Evolutionary conservation across 2,888 invertebrate genomes (phyloP), one percentile per base, ranked within the genome.

Genomic region (Fragum whitleyi): DNA sequence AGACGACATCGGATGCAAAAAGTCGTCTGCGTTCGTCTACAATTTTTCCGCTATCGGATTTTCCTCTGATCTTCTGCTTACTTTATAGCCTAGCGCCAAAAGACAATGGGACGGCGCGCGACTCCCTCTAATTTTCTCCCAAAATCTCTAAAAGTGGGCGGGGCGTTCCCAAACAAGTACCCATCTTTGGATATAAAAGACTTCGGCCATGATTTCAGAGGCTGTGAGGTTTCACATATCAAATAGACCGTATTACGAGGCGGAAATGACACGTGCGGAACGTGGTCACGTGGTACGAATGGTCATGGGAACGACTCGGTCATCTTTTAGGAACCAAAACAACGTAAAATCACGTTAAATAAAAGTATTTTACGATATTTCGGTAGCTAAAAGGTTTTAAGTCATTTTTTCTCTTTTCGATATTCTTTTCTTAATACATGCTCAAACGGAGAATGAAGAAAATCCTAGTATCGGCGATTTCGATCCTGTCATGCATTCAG

Each of bases 1-100:
- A 47, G 47, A 47, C 47, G 16, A 47, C 14, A 47, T n/a, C 47
- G 2, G n/a, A 47, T 47, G 47, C 47, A 28, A 57, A 57, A 57
- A 26, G 26, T 61, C 65, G 29, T 32, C 36, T 21, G 39, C 57
- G 1, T 36, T 28, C 23, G 53, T 57, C 70, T 53, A 36, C 28
- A 53, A 70, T 21, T 57, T 47, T 32, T 26, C 29, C 32, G 57
- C 36, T 32, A 55, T 55, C 42, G 70, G 26, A 39, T 42, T 42
- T 42, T 42, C 39, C 65, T 14, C 32, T 21, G 55, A 36, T 26
- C 71, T 68, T 61, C 68, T 21, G 59, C 57, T 68, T 32, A 57
- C 68, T 79, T 75, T 79, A 79, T 79, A 79, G 75, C 68, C 21
- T 29, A 36, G 53, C 32, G 32, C 67, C 32, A 39, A 67, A 28